These are phyloP conservation scores for Monopterus albus DNA, from an alignment of 2,113 vertebrate genomes.

Conservation along the genomic window DNA sequence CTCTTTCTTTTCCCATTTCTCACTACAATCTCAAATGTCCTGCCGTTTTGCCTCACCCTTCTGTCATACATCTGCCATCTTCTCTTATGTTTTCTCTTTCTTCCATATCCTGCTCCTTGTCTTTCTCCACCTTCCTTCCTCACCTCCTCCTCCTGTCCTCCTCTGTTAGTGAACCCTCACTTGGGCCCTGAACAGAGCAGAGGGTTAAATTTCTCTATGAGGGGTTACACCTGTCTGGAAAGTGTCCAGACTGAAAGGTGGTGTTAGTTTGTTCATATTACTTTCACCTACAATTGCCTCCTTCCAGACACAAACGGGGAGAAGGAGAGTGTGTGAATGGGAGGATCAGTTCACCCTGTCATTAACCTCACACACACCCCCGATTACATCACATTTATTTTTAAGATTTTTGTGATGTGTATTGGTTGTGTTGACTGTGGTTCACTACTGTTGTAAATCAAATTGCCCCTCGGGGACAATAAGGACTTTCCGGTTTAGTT, in stretches of 20 bases:
- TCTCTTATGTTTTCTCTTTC: slow-evolving; percentile 16
- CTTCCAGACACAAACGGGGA: neutral
- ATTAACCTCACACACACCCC: too few relatives aligned
- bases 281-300: slow-evolving; percentile 24
- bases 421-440: too few relatives aligned
- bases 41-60: neutral
- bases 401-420: too few relatives aligned
- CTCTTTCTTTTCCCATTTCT: slow-evolving; percentile 19
- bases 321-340: slow-evolving; percentile 27
- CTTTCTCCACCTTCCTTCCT: slow-evolving; percentile 23
- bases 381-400: too few relatives aligned
- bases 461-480: too few relatives aligned
- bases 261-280: slow-evolving; percentile 19
- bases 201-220: slow-evolving; percentile 36
- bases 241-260: slow-evolving; percentile 36
- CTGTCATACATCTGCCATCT: neutral
- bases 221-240: slow-evolving; percentile 46
- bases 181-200: slow-evolving; percentile 4
- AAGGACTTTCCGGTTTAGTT: too few relatives aligned
- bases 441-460: too few relatives aligned
- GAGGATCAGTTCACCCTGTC: slow-evolving; percentile 28
- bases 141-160: slow-evolving; percentile 46
- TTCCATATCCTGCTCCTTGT: slow-evolving; percentile 15
- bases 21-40: slow-evolving; percentile 20
- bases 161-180: slow-evolving; percentile 42